Conservation (phyloP, 2,113 vertebrate genomes). For the Callospermophilus lateralis region DNA sequence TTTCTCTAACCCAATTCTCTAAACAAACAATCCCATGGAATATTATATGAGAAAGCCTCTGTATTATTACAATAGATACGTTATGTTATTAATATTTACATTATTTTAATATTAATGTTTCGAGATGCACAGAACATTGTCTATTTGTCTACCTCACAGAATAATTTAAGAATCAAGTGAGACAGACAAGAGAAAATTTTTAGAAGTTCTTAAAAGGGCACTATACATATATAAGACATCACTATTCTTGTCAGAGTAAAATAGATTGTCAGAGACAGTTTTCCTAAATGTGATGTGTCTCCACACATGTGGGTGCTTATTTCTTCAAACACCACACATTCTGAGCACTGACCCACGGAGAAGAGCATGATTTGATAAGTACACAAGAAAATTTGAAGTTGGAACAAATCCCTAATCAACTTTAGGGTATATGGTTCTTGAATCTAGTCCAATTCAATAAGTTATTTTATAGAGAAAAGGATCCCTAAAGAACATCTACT, state of each 20-base stretch:
- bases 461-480: background rate
- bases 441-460: background rate
- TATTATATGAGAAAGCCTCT: background rate
- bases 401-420: background rate
- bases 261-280: conserved; percentile 2
- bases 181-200: background rate
- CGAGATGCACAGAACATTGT: background rate
- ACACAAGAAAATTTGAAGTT: background rate
- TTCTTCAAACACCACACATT: background rate
- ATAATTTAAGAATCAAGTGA: conserved; percentile 34
- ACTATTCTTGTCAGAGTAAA: background rate
- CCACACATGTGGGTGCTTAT: background rate
- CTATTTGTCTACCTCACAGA: background rate
- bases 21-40: background rate
- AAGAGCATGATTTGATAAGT: background rate
- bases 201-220: background rate
- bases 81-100: background rate
- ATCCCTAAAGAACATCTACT: background rate
- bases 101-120: conserved; percentile 30
- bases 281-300: background rate
- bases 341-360: background rate
- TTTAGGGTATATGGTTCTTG: background rate
- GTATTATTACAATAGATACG: background rate
- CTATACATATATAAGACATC: background rate
- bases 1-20: background rate